phyloP scores from a whole-genome alignment of 53 echinoderm and acorn worm species.

The Zoroaster sp. region DNA sequence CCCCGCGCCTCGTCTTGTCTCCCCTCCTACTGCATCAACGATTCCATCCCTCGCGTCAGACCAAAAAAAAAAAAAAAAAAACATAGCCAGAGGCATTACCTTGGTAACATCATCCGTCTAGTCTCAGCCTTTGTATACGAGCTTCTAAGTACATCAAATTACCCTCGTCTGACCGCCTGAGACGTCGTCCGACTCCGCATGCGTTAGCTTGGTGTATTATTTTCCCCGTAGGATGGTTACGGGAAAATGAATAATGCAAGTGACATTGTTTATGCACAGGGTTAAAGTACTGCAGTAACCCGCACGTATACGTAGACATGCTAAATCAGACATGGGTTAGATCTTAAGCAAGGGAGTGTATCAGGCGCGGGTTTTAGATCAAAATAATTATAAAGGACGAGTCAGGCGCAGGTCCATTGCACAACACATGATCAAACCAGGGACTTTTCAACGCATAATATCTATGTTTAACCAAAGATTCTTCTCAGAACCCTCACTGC shows the following conservation, averaged over 20 bases:
- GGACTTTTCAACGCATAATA: too few relatives aligned
- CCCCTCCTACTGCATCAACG: slow-evolving; percentile 21
- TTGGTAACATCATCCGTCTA: slow-evolving; percentile 36
- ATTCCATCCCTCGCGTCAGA: slow-evolving; percentile 23
- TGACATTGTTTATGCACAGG: neutral
- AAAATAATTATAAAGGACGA: too few relatives aligned
- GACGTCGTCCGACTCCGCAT: neutral
- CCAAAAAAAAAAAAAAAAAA: neutral
- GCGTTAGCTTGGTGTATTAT: too few relatives aligned
- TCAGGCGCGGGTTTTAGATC: too few relatives aligned
- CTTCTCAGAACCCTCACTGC: too few relatives aligned
- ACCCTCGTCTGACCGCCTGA: neutral
- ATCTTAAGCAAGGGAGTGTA: too few relatives aligned
- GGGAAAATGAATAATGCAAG: neutral
- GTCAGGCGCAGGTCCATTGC: too few relatives aligned
- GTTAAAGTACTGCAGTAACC: too few relatives aligned
- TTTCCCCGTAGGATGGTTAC: neutral
- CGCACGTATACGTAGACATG: too few relatives aligned
- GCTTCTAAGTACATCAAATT: neutral
- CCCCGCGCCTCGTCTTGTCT: neutral
- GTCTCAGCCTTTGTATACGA: slow-evolving; percentile 15
- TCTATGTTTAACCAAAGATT: too few relatives aligned
- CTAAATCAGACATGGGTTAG: too few relatives aligned
- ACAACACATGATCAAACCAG: too few relatives aligned
- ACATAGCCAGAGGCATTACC: slow-evolving; percentile 5